Evolutionary conservation across 2,797 vertebrate genomes (phyloP).

Genomic region (Diceros bicornis): DNA sequence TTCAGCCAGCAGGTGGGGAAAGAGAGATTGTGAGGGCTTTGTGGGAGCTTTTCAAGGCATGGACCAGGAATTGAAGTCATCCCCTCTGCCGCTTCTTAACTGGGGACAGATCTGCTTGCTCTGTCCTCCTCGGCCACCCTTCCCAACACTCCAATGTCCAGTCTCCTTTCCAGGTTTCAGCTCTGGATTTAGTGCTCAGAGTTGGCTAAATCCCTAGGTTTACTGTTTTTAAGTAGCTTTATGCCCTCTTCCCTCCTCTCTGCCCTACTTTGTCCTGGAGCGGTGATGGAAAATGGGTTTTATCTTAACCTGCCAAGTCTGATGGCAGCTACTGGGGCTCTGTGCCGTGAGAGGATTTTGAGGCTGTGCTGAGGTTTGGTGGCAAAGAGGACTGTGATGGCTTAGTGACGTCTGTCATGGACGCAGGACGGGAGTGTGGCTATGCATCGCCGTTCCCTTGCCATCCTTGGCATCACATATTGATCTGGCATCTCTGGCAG

Average conservation of each 20-base stretch:
- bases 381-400: not conserved
- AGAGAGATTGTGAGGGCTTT: not conserved
- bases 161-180: not conserved
- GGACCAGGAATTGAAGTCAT: too few species aligned
- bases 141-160: not conserved
- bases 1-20: not conserved
- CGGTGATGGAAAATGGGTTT: not conserved
- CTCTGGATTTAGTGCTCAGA: not conserved
- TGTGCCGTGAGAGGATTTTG: not conserved
- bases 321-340: not conserved
- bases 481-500: not conserved
- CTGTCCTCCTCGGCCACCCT: too few species aligned
- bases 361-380: not conserved
- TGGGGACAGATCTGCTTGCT: not conserved
- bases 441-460: rapidly evolving
- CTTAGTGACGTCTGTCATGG: not conserved
- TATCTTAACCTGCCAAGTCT: not conserved
- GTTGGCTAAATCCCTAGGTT: too few species aligned
- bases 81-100: not conserved
- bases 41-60: not conserved
- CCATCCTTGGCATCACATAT: not conserved
- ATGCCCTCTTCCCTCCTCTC: not conserved
- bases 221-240: not conserved
- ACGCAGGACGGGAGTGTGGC: not conserved
- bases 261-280: not conserved